Base-by-base conservation (phyloP, 2,113 vertebrate genomes). In the Copsychus sechellarum region DNA sequence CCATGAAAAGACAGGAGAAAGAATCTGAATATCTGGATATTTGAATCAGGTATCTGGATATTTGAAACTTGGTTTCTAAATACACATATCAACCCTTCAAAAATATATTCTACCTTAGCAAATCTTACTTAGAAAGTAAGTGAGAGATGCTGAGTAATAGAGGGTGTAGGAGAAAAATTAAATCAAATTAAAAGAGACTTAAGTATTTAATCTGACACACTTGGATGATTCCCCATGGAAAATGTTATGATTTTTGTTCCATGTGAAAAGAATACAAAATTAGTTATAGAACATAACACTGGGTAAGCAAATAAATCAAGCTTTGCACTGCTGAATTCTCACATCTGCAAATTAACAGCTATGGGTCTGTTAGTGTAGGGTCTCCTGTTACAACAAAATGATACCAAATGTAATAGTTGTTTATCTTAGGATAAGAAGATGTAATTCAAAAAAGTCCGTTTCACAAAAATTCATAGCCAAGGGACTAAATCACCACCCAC, bases 271-370 rank as follows among this genome's bases (percentile, higher is more conserved):
- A 88, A 95, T 54, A 79, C 78, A 80, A 96, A 92, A 79, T 50
- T 97, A 97, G 90, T 82, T 94, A 86, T 77, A 90, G 86, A 76
- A 72, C 69, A 88, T 4, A 62, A 60, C 72, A 47, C 31, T 60
- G 34, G 61, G 34, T 57, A 84, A 94, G 71, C 34, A 95, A 95
- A 93, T 81, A 97, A 96, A 92, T 94, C 81, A 91, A 89, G 29
- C 36, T 94, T 91, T 74, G 60, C 57, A 38, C 14, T 80, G 65
- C 31, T 88, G 60, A 94, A 60, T 73, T 96, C 64, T 95, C 86
- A 88, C 57, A 92, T 95, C 56, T 93, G 74, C 53, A 94, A 87
- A 92, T 88, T 67, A 95, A 94, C 72, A 96, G 42, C 80, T 76
- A 38, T 26, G 42, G 16, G 36, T 47, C 79, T 96, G 42, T 73